Conservation (phyloP, 2,888 invertebrate species). For the Shargacucullia verbasci region DNA sequence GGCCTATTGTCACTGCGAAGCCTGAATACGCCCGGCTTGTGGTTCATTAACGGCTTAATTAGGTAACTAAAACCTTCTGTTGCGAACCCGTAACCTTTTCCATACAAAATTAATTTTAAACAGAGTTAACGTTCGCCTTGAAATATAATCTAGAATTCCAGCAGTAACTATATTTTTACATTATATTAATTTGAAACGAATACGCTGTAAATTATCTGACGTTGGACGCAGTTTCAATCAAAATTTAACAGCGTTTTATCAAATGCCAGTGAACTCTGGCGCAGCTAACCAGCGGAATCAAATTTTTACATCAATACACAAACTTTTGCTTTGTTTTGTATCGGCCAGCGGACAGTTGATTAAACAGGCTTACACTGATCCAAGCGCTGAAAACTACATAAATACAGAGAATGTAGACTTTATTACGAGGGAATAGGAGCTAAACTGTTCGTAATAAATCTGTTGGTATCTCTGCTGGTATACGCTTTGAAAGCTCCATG, state of each 20-base stretch:
- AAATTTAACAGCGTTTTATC: slow-evolving; percentile 8
- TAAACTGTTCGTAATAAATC: neutral
- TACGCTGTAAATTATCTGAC: no score
- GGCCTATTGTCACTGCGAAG: slow-evolving; percentile 28
- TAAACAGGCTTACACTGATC: slow-evolving; percentile 52
- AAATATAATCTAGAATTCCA: no score
- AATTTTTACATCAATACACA: slow-evolving; percentile 48
- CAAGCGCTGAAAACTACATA: slow-evolving; percentile 10
- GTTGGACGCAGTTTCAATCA: slow-evolving; percentile 1
- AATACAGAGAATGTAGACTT: slow-evolving; percentile 11
- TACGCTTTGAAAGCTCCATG: slow-evolving; percentile 56
- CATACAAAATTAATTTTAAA: no score
- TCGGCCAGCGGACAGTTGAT: slow-evolving; percentile 47
- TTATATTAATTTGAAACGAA: no score
- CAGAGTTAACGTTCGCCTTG: no score
- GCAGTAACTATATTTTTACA: no score
- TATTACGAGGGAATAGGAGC: slow-evolving; percentile 15
- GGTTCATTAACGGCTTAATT: slow-evolving; percentile 62
- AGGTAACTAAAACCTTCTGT: slow-evolving; percentile 38
- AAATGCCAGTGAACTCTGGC: slow-evolving; percentile 26
- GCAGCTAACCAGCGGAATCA: slow-evolving; percentile 17
- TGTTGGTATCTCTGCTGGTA: slow-evolving; percentile 21
- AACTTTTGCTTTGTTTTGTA: slow-evolving; percentile 53
- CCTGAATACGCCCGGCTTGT: slow-evolving; percentile 35
- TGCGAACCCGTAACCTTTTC: neutral